Evolutionary conservation across 2,797 vertebrate species (phyloP).

Genomic region (Pogonophryne albipinna): DNA sequence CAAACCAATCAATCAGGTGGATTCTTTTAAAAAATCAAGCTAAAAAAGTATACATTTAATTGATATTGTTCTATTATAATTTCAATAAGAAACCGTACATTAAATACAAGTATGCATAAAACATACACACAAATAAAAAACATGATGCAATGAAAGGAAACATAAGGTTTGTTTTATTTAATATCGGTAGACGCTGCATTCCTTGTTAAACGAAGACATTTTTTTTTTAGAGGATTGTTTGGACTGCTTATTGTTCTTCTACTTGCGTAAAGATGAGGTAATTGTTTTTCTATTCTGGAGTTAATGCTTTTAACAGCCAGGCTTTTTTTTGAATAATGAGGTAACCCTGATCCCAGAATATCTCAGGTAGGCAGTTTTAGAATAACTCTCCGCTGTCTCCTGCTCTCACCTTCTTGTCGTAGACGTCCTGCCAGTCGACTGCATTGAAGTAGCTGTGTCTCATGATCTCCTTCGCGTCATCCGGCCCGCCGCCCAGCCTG

Average conservation of each 20-base stretch:
- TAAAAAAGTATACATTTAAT: too few relatives aligned
- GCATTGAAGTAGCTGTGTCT: slow-evolving; percentile 94
- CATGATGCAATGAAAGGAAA: too few relatives aligned
- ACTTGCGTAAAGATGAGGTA: slow-evolving; percentile 41
- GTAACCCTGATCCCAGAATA: slow-evolving; percentile 68
- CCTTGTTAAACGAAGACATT: too few relatives aligned
- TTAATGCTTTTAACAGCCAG: slow-evolving; percentile 33
- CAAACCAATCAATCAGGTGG: too few relatives aligned
- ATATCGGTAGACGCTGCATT: too few relatives aligned
- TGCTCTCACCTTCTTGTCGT: slow-evolving; percentile 94
- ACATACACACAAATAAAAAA: too few relatives aligned
- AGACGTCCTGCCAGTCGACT: slow-evolving; percentile 96
- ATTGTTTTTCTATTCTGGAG: slow-evolving; percentile 53
- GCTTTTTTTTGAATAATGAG: slow-evolving; percentile 46
- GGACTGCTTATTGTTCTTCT: not conserved
- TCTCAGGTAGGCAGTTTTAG: slow-evolving; percentile 36
- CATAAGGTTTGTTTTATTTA: too few relatives aligned
- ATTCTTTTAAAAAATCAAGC: too few relatives aligned
- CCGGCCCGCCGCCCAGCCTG: slow-evolving; percentile 91
- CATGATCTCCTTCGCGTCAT: slow-evolving; percentile 99
- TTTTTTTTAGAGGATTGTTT: not conserved
- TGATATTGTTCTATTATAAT: too few relatives aligned
- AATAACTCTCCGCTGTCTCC: slow-evolving; percentile 36
- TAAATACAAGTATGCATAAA: too few relatives aligned
- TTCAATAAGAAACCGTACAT: too few relatives aligned